Conservation (phyloP, 2,888 invertebrate genomes). For the Synanthedon tipuliformis region DNA sequence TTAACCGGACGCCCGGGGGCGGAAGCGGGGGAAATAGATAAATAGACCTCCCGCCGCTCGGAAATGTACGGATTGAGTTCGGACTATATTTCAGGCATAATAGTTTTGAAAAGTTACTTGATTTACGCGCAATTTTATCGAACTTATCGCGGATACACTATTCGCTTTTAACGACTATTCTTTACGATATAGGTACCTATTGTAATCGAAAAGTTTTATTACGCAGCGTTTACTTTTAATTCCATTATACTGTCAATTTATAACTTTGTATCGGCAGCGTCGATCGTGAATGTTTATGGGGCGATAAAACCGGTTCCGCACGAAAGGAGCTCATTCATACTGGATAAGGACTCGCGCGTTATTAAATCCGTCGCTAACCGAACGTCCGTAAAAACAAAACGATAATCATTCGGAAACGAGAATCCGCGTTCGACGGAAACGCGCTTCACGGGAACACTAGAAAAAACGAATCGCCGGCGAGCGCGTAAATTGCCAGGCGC, state of each 20-base stretch:
- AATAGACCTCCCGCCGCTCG: conserved; percentile 68
- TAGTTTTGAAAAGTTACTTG: conserved; percentile 68
- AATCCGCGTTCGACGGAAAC: conserved; percentile 34
- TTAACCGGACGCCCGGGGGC: conserved; percentile 69
- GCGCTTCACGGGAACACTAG: conserved; percentile 32
- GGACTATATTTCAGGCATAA: conserved; percentile 68
- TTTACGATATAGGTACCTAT: conserved; percentile 34
- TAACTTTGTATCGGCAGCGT: conserved; percentile 21
- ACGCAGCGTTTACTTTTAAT: conserved; percentile 40
- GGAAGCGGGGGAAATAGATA: conserved; percentile 71
- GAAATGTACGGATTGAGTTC: conserved; percentile 70
- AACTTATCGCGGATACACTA: conserved; percentile 25
- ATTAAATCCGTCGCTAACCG: conserved; percentile 23
- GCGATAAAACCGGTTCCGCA: conserved; percentile 20
- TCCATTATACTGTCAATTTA: conserved; percentile 36
- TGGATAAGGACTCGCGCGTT: conserved; percentile 14
- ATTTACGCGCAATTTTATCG: conserved; percentile 67
- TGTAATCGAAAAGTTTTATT: conserved; percentile 53
- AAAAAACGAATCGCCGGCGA: conserved; percentile 45
- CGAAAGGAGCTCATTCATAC: conserved; percentile 26
- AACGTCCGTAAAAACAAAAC: conserved; percentile 26
- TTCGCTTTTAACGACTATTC: conserved; percentile 34
- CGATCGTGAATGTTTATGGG: conserved; percentile 12
- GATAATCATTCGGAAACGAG: conserved; percentile 36
- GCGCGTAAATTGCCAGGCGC: conserved; percentile 53